phyloP scores from a whole-genome alignment of 2,113 vertebrate genomes.

The Dicerorhinus sumatrensis region DNA sequence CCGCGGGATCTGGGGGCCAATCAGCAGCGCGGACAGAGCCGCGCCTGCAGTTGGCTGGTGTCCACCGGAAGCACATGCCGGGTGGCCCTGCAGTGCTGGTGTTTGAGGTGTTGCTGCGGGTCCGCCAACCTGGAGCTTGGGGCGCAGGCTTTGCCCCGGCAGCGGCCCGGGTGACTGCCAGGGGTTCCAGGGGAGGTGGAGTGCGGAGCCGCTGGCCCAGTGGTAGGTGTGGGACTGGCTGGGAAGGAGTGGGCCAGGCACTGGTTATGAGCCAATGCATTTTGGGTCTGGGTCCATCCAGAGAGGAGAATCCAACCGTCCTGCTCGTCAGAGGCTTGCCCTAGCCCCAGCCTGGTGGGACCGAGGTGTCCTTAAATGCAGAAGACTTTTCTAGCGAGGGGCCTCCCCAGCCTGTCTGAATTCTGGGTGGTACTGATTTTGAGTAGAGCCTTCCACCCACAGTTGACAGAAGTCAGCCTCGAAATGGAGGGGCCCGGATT shows the following conservation, averaged over 20 bases:
- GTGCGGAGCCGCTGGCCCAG: not conserved
- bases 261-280: accelerated
- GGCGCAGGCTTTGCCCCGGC: accelerated
- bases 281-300: not conserved
- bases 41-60: not conserved
- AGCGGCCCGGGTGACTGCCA: not conserved
- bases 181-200: accelerated
- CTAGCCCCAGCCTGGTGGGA: not conserved
- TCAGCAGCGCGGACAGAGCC: not conserved
- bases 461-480: not conserved
- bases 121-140: accelerated
- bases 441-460: not conserved
- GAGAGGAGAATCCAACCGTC: not conserved
- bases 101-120: accelerated
- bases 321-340: not conserved
- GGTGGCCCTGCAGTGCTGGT: accelerated
- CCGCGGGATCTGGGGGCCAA: not conserved
- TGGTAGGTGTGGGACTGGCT: not conserved
- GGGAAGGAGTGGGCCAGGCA: not conserved
- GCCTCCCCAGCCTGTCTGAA: no score
- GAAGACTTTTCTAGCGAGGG: not conserved
- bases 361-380: not conserved
- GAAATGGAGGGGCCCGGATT: not conserved
- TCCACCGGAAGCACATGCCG: not conserved
- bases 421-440: not conserved